These are phyloP conservation scores for Elephas maximus DNA, from an alignment of 2,113 vertebrate species.

Conservation along the genomic window DNA sequence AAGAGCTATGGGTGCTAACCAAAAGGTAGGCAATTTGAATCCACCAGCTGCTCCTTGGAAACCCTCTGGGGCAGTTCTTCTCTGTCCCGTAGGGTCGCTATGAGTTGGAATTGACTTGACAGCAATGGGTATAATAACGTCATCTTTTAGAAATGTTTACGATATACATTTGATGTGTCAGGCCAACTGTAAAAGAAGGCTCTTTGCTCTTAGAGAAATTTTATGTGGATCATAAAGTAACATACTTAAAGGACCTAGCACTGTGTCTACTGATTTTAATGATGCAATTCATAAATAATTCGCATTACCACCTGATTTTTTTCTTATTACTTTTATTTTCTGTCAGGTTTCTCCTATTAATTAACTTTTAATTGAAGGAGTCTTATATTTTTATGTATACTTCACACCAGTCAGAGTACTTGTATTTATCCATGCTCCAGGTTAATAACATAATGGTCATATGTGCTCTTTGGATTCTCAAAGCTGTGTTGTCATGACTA, in stretches of 20 bases:
- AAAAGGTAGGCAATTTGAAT: no score
- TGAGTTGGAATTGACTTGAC: no score
- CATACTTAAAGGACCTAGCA: background rate
- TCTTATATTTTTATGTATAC: background rate
- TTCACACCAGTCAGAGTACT: background rate
- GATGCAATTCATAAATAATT: background rate
- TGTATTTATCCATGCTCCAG: background rate
- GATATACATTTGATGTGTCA: background rate
- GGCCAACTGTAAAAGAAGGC: background rate
- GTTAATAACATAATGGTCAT: background rate
- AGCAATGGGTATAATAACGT: background rate
- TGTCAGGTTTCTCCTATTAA: background rate
- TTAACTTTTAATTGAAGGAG: slow-evolving; percentile 28
- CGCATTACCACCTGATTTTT: background rate
- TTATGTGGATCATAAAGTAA: background rate
- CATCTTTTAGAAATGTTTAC: background rate
- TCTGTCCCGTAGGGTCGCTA: no score
- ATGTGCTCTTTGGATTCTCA: background rate
- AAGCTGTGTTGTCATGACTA: background rate
- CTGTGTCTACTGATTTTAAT: background rate
- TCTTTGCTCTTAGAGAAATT: background rate
- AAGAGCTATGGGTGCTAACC: no score
- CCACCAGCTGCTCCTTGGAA: no score
- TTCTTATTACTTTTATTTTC: slow-evolving; percentile 22
- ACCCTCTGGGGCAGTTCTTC: no score